phyloP scores from a whole-genome alignment of 2,113 vertebrate genomes.

The Chiloscyllium plagiosum region DNA sequence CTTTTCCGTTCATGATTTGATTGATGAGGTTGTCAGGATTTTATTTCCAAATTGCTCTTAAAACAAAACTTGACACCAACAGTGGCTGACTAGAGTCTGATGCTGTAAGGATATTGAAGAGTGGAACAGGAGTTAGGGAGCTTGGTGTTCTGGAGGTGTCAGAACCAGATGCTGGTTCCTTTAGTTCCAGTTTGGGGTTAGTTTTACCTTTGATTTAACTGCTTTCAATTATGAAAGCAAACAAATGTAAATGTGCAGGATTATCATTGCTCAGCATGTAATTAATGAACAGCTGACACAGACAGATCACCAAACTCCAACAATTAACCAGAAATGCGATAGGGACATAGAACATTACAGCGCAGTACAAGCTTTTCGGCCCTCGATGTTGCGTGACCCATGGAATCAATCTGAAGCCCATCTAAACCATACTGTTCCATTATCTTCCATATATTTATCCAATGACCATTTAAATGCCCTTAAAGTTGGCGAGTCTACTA shows the following conservation, averaged over 20 bases:
- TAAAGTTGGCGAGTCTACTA: too few relatives aligned
- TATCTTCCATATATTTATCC: too few relatives aligned
- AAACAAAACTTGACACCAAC: not conserved
- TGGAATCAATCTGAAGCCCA: too few relatives aligned
- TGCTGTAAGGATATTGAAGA: not conserved
- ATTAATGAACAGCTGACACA: not conserved
- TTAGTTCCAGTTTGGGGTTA: not conserved
- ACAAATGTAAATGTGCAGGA: not conserved
- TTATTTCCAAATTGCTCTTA: not conserved
- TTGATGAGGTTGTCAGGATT: not conserved
- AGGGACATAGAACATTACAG: too few relatives aligned
- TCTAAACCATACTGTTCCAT: too few relatives aligned
- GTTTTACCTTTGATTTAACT: not conserved
- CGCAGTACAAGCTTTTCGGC: too few relatives aligned
- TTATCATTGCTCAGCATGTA: not conserved
- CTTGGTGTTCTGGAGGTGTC: not conserved
- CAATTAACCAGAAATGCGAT: not conserved
- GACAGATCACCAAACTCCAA: not conserved
- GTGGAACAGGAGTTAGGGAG: not conserved
- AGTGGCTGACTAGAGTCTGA: not conserved
- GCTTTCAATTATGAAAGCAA: slow-evolving; percentile 21
- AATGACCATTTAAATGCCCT: too few relatives aligned
- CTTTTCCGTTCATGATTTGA: not conserved
- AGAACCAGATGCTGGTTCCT: not conserved
- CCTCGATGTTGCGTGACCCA: too few relatives aligned